Evolutionary conservation across 92 coral and sea anemone genomes (phyloP).

Genomic region (Muricea muricata): DNA sequence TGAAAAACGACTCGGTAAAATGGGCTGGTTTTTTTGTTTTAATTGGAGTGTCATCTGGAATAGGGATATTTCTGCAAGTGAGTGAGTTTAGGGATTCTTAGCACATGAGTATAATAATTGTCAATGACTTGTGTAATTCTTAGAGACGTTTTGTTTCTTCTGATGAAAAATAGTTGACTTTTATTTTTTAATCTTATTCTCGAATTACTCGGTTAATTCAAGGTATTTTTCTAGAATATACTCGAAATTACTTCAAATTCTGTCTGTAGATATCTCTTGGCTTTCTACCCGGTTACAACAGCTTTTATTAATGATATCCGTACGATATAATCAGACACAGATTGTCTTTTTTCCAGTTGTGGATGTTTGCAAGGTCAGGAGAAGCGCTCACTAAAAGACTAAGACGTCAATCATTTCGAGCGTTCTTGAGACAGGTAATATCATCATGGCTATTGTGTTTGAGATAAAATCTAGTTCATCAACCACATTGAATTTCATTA

Average conservation of each 20-base stretch:
- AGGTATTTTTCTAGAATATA: no score
- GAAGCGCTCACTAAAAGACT: conserved; percentile 80
- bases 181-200: no score
- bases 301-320: background rate
- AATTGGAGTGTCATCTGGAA: conserved; percentile 67
- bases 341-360: conserved; percentile 53
- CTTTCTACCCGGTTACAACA: background rate
- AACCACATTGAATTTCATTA: background rate
- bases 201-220: no score
- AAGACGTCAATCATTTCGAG: conserved; percentile 70
- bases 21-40: conserved; percentile 80
- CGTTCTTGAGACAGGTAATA: conserved; percentile 80
- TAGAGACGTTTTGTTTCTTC: no score
- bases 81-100: background rate
- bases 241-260: no score
- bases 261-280: no score
- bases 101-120: no score
- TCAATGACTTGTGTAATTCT: no score
- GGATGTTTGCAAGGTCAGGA: conserved; percentile 84
- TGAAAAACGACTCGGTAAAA: conserved; percentile 72
- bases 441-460: background rate
- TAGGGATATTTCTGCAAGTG: conserved; percentile 79
- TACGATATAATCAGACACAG: background rate
- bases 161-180: no score
- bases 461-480: background rate